A percentile compares a stretch with the other conserved stretches of the same genome.
Conservation (phyloP, 2,113 vertebrate genomes). For the Amblyopsis rosae region DNA sequence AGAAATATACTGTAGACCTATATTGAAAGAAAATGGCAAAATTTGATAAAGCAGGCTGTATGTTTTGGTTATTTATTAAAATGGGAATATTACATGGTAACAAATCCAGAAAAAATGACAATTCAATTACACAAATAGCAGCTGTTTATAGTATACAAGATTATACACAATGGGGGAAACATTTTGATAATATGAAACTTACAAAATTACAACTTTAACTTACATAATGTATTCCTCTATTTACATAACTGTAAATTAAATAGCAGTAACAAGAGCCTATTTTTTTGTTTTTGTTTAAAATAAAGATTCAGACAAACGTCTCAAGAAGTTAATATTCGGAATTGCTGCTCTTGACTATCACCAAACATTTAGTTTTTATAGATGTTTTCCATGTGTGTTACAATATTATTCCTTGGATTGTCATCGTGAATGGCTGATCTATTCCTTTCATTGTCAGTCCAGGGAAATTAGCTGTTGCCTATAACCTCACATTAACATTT, state of each 20-base stretch:
- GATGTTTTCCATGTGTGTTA: not conserved
- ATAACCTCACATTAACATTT: not conserved
- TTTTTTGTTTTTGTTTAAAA: not conserved
- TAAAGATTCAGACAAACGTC: not conserved
- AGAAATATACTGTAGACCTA: not conserved
- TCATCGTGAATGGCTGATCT: not conserved
- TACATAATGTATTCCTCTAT: constrained; percentile 60
- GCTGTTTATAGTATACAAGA: constrained; percentile 61
- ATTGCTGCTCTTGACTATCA: not conserved
- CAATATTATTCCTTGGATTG: not conserved
- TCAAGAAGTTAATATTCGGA: constrained; percentile 19
- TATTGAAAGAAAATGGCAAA: not conserved
- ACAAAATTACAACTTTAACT: constrained; percentile 62
- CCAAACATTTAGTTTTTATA: not conserved
- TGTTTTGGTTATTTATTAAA: constrained; percentile 63
- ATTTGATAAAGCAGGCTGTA: not conserved
- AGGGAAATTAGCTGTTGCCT: not conserved
- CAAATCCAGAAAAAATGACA: constrained; percentile 40
- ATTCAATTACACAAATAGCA: constrained; percentile 67
- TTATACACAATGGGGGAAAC: constrained; percentile 43
- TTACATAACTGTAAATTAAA: constrained; percentile 68
- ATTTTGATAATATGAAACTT: constrained; percentile 47
- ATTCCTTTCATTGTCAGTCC: not conserved
- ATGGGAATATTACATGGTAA: constrained; percentile 62
- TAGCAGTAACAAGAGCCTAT: constrained; percentile 47